These are phyloP conservation scores for Trialeurodes vaporariorum DNA, from an alignment of 1,140 invertebrate genomes.

Conservation along the genomic window DNA sequence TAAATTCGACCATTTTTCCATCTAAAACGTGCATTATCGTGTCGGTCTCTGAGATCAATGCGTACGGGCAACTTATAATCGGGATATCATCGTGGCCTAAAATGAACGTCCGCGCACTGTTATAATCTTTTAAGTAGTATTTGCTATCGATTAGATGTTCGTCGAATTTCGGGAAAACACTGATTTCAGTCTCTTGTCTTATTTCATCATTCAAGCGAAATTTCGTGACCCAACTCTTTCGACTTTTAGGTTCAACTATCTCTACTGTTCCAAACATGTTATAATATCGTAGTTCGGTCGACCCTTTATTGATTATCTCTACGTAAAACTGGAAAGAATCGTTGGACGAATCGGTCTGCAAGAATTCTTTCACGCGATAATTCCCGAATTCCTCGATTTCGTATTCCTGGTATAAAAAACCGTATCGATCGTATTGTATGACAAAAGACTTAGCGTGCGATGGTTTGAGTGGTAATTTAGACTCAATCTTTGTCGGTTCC, in stretches of 20 bases:
- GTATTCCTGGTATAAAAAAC: not conserved
- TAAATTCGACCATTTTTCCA: not conserved
- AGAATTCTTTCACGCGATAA: not conserved
- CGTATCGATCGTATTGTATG: not conserved
- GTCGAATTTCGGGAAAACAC: not conserved
- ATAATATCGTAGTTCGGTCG: not conserved
- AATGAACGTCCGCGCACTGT: not conserved
- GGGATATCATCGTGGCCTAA: not conserved
- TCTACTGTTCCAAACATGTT: not conserved
- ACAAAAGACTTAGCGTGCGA: not conserved
- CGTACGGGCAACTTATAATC: not conserved
- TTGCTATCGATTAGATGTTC: not conserved
- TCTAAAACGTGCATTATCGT: not conserved
- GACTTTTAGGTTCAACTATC: not conserved
- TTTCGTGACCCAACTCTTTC: not conserved
- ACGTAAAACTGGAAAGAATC: not conserved
- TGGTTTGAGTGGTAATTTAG: not conserved
- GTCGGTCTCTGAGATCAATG: not conserved
- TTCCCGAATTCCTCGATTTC: not conserved
- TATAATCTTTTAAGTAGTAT: not conserved
- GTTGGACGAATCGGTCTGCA: not conserved
- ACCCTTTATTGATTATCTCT: not conserved
- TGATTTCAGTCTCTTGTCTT: not conserved
- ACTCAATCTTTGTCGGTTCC: too few species aligned
- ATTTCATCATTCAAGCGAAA: not conserved